Base-by-base conservation (phyloP, 2,113 vertebrate species). In the Nyctibius bracteatus region DNA sequence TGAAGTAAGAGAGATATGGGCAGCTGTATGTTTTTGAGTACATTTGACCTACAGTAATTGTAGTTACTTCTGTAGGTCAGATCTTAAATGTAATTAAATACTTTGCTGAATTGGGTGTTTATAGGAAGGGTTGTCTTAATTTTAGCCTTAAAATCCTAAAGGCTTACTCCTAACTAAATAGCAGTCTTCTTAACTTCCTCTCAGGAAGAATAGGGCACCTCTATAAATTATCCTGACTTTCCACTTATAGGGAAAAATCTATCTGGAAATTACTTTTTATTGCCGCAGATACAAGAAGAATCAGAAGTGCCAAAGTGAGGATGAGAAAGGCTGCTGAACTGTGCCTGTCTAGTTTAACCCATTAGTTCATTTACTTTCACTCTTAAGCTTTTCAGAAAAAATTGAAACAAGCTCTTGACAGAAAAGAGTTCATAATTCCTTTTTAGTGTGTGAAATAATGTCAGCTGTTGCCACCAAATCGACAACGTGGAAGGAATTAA, bases 141-240 rank as follows among this genome's bases (percentile, higher is more conserved):
- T 94, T 92, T 91, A 92, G 16, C 52, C 57, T 95, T 81, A 86
- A 93, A 90, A 88, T 49, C 68, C 63, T 84, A 57, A 94, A 92
- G 31, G 35, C 20, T 84, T 93, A 70, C 74, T 91, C 24, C 20
- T 81, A 91, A 89, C 88, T 89, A 91, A 93, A 95, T 90, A 88
- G 74, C 4, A 5, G 24, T 81, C n/a, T n/a, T n/a, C n/a, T n/a
- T n/a, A n/a, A n/a, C n/a, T n/a, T n/a, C n/a, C n/a, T n/a, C n/a
- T n/a, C 54, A 85, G 52, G 71, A 83, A 79, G 77, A 94, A 72
- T 72, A 95, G n/a, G 80, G 57, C 73, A 92, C 47, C 65, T 92
- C 88, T 95, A 96, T 93, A 96, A 97, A 95, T 95, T 96, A 92
- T 91, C 92, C 68, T 96, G 96, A 90, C 94, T 68, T 92, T 96